A percentile compares a stretch with the other conserved stretches of the same genome.
Conservation (phyloP, 2,113 vertebrate species). For the Rousettus leschenaultii region DNA sequence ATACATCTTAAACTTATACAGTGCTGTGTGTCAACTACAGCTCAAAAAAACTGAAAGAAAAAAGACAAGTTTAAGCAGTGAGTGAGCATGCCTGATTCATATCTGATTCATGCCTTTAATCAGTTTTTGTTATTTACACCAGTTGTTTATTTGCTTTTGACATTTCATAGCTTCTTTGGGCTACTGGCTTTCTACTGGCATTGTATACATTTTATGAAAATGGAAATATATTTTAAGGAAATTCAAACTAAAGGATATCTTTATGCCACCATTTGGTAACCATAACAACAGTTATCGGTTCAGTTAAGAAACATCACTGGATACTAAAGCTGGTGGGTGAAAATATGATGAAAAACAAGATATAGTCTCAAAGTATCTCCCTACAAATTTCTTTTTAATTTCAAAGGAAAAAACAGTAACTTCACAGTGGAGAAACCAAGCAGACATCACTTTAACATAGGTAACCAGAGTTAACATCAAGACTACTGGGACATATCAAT, state of each 20-base stretch:
- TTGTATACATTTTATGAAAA: not conserved
- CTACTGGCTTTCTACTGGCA: not conserved
- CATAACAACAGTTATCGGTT: not conserved
- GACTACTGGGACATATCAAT: not conserved
- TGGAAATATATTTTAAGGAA: not conserved
- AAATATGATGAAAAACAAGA: not conserved
- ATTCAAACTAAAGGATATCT: not conserved
- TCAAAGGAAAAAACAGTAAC: not conserved
- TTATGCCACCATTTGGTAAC: not conserved
- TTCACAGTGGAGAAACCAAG: not conserved
- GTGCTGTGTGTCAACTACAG: not conserved
- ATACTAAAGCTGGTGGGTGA: not conserved
- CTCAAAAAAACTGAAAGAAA: not conserved
- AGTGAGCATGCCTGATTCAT: no score
- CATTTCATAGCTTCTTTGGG: not conserved
- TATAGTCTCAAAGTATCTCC: not conserved
- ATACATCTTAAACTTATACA: not conserved
- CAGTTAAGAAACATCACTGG: not conserved
- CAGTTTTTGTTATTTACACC: not conserved
- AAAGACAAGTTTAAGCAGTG: not conserved
- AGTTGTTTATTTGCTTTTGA: not conserved
- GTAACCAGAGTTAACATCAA: not conserved
- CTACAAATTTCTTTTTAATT: not conserved
- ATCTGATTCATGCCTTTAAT: not conserved
- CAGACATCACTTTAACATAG: not conserved